Percentiles rank a stretch among this genome's conserved stretches.
These are phyloP conservation scores for Rhagonycha lutea DNA, from an alignment of 2,888 invertebrate genomes.

Conservation along the genomic window DNA sequence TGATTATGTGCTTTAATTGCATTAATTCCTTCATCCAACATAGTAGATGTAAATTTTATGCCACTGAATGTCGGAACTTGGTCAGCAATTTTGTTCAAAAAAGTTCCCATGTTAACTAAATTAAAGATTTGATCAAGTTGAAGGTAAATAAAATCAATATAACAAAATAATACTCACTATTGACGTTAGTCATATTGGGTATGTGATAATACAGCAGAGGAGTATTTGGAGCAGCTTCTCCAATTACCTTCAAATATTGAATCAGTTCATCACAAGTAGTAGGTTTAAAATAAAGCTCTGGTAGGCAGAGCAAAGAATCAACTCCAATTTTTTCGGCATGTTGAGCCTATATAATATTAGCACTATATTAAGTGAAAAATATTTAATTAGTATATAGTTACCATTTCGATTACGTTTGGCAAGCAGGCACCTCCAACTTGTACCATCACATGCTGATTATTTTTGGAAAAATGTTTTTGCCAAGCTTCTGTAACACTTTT, in stretches of 20 bases:
- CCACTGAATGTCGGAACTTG: conserved; percentile 77
- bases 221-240: conserved; percentile 71
- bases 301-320: conserved; percentile 72
- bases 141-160: conserved; percentile 5
- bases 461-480: conserved; percentile 60
- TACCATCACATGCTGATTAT: conserved; percentile 66
- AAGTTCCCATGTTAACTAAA: conserved; percentile 74
- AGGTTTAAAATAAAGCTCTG: conserved; percentile 79
- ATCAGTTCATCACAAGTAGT: conserved; percentile 63
- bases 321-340: conserved; percentile 69
- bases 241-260: conserved; percentile 68
- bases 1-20: conserved; percentile 60
- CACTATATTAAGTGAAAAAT: background rate
- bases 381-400: conserved; percentile 45
- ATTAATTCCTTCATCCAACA: conserved; percentile 69
- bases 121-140: conserved; percentile 28
- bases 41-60: conserved; percentile 79
- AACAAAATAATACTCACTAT: conserved; percentile 62
- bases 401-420: conserved; percentile 70
- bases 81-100: conserved; percentile 64
- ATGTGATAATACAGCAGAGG: conserved; percentile 86
- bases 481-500: conserved; percentile 69
- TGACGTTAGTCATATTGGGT: conserved; percentile 71
- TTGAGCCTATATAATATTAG: conserved; percentile 61
- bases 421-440: conserved; percentile 74